Base-by-base conservation (phyloP, 2,113 vertebrate species). In the Oreochromis aureus region DNA sequence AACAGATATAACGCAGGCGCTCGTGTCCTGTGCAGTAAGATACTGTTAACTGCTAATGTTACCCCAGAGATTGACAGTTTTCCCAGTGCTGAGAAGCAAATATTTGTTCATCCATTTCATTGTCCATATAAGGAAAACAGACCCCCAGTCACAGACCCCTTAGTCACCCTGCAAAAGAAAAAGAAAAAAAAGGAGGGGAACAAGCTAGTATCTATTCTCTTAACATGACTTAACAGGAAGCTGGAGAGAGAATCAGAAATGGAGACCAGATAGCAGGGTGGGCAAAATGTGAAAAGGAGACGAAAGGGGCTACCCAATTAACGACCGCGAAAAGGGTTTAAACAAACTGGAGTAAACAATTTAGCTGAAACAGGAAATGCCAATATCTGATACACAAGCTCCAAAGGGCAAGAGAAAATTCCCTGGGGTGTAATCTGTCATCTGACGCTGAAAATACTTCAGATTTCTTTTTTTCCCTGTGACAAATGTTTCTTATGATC, bases 341-440 rank as follows among this genome's bases (percentile, higher is more conserved):
- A 90, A 91, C 85, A 84, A 90, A 87, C 63, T n/a, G 81, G 44
- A 54, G 89, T 95, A 95, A 96, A 96, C 94, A 95, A 90, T 94
- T 91, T 85, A 87, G 88, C 89, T 93, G 66, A 91, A 87, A 92
- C 94, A 95, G 93, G 89, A 96, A 95, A 96, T 93, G 89, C 89
- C 92, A 86, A 81, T 91, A 91, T 85, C 89, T 89, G 76, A 84
- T 79, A 30, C 73, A 55, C 46, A 86, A 80, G 48, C 66, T 71
- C 73, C 55, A 83, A 85, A 87, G 66, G 59, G 84, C 90, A 76
- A 88, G 84, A 48, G 53, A 79, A 58, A 63, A 86, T 71, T 86
- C 86, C 46, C 51, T 16, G 13, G 48, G 34, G 36, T 66, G 41
- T 46, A 22, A 88, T 87, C 41, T 53, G 46, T 87, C 55, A 81